A percentile compares a stretch with the other conserved stretches of the same genome.
Conservation (phyloP, 2,888 invertebrate species). For the Incurvaria masculella region DNA sequence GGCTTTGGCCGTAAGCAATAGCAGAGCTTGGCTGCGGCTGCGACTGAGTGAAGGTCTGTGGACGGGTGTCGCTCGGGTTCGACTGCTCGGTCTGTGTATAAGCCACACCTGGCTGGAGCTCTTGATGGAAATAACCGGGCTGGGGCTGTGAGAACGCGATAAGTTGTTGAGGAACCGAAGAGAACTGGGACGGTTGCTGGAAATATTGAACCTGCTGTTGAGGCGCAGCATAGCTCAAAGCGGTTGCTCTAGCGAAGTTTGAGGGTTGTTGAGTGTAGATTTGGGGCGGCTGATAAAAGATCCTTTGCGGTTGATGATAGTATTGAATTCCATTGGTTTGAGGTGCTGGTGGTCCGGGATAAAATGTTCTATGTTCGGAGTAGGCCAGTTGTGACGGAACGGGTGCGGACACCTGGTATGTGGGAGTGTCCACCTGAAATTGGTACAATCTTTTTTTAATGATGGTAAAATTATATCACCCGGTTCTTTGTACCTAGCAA, state of each 20-base stretch:
- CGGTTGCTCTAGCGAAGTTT: constrained; percentile 1
- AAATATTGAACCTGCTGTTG: background rate
- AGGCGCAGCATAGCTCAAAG: background rate
- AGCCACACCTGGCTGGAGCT: background rate
- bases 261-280: constrained; percentile 11
- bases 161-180: background rate
- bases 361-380: constrained; percentile 28
- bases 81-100: background rate
- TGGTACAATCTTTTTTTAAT: no score
- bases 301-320: constrained; percentile 13
- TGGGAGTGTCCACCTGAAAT: constrained; percentile 31
- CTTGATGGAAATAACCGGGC: background rate
- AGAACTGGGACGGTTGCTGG: no score
- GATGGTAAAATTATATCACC: no score
- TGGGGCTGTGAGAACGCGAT: background rate
- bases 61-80: background rate
- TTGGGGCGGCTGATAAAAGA: constrained; percentile 14
- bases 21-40: background rate
- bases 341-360: constrained; percentile 19
- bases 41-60: background rate
- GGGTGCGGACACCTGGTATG: constrained; percentile 35
- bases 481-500: no score
- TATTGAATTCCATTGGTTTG: constrained; percentile 11
- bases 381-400: constrained; percentile 37
- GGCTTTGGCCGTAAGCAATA: background rate